Evolutionary conservation across 2,797 vertebrate genomes (phyloP).

Genomic region (Tadarida brasiliensis): DNA sequence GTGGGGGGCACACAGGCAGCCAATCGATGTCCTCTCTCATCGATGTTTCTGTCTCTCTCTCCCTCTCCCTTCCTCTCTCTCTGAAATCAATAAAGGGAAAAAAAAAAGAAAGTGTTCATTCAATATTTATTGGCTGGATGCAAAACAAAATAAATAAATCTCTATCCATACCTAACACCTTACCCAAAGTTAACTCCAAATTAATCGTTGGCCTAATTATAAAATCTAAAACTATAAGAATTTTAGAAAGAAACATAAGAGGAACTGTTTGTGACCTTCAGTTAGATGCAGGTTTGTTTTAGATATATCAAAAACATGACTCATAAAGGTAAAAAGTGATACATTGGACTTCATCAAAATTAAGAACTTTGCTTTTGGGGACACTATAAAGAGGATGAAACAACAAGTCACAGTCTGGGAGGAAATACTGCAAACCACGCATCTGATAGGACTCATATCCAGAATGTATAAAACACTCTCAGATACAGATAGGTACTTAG

Average conservation of each 20-base stretch:
- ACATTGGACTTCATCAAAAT: background rate
- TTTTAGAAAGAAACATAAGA: background rate
- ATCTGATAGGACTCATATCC: background rate
- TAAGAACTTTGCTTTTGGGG: background rate
- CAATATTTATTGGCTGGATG: background rate
- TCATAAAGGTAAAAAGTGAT: background rate
- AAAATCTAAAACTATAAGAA: background rate
- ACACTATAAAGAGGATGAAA: background rate
- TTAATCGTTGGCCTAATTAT: background rate
- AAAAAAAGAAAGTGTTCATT: background rate
- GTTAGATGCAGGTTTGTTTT: background rate
- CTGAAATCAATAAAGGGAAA: no score
- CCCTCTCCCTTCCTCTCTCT: no score
- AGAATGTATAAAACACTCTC: background rate
- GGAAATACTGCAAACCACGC: background rate
- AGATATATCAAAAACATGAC: background rate
- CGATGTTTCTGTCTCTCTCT: no score
- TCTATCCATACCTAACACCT: background rate
- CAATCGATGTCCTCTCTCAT: no score
- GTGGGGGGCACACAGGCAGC: no score
- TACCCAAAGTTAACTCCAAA: background rate
- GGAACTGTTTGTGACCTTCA: background rate
- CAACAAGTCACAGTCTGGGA: background rate
- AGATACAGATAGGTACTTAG: background rate
- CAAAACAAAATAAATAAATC: background rate